These are phyloP conservation scores for Drosophila merina DNA, from an alignment of 2,888 invertebrate species.

Conservation along the genomic window DNA sequence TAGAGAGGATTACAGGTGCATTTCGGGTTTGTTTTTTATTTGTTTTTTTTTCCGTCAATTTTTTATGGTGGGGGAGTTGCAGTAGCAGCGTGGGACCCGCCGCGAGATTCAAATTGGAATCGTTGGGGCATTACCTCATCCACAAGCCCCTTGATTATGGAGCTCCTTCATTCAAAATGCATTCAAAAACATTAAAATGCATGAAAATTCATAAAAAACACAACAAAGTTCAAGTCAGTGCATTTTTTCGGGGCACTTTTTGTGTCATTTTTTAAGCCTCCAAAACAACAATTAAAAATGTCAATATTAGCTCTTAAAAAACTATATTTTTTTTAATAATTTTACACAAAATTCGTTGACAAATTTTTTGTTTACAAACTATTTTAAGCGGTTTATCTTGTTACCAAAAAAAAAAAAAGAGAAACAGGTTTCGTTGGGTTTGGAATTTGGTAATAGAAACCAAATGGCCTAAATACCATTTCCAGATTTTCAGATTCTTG, in stretches of 20 bases:
- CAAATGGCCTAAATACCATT: background rate
- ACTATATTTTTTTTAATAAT: background rate
- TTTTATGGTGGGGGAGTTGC: constrained; percentile 8
- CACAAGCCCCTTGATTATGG: constrained; percentile 8
- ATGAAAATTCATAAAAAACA: too few relatives aligned
- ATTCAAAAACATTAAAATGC: background rate
- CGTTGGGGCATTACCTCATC: constrained; percentile 26
- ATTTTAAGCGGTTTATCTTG: constrained; percentile 3
- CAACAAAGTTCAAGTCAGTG: too few relatives aligned
- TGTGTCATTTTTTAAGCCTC: too few relatives aligned
- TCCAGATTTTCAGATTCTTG: background rate
- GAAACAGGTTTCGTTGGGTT: constrained; percentile 1
- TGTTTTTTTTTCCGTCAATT: background rate
- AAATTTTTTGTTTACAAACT: background rate
- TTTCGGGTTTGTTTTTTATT: background rate
- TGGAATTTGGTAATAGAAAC: constrained; percentile 1
- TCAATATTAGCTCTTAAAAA: background rate
- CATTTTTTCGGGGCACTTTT: too few relatives aligned
- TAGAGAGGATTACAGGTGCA: constrained; percentile 2
- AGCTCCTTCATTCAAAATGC: constrained; percentile 2
- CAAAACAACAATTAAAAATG: background rate
- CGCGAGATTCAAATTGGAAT: background rate
- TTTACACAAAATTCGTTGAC: background rate
- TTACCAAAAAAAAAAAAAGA: background rate
- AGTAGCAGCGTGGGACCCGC: constrained; percentile 21